Evolutionary conservation across 2,113 vertebrate species (phyloP), one percentile per base, ranked within the genome.

Genomic region (Polypterus senegalus): DNA sequence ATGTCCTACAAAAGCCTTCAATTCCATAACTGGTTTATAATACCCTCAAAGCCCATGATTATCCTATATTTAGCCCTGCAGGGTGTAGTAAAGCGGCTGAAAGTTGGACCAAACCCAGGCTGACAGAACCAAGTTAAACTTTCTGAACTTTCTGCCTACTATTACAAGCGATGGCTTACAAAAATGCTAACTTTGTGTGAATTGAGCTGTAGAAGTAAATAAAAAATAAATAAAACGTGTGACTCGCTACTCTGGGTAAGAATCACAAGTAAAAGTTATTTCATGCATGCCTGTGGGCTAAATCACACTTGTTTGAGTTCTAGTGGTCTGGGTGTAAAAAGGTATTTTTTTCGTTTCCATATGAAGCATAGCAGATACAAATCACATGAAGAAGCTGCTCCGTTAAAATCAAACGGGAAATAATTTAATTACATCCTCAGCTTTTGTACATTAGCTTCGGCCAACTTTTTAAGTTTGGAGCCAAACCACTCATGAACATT

Each of bases 401-500:
- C 11, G 51, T 48, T 69, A 61, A 71, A 72, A 66, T 73, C 68
- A 68, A 27, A 73, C 70, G 65, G 63, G 67, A 73, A 75, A 70
- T 62, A 74, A 67, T 27, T 45, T 66, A 60, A 52, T 27, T 27
- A 27, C 27, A 27, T 65, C 49, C 60, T 55, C 61, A 70, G 56
- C 56, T 51, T 60, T 49, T 62, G 51, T n/a, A 45, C 5, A 4
- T 47, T 63, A 61, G 54, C 43, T 70, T 70, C 69, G 74, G 67
- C 72, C 69, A 70, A 73, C 65, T 71, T 73, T 69, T 66, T 59
- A 69, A 49, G 74, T 49, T 1, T 47, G 67, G 66, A 73, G 72
- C 74, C 74, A 75, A 75, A 62, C 70, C 69, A 52, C 65, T 70
- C 61, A 69, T 59, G 73, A 71, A 75, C 72, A 69, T 73, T 71